phyloP scores from a whole-genome alignment of 2,113 vertebrate genomes.

The Anhinga anhinga region DNA sequence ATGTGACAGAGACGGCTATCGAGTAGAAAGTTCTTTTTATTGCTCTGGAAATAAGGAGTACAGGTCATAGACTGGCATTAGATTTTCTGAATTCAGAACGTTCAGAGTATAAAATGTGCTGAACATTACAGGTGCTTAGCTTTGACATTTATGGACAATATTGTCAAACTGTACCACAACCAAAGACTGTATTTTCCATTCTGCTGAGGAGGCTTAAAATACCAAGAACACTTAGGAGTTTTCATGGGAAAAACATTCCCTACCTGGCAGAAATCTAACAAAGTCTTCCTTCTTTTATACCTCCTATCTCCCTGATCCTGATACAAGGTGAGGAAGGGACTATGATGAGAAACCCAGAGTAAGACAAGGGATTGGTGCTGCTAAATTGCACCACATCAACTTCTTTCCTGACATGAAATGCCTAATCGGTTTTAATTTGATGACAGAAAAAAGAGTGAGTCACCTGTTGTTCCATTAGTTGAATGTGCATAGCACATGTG shows the following conservation, averaged over 20 bases:
- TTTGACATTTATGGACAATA: neutral
- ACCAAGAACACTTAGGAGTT: neutral
- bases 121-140: neutral
- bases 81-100: neutral
- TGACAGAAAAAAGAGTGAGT: neutral
- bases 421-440: neutral
- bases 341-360: neutral
- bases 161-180: neutral
- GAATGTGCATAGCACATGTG: neutral
- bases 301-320: neutral
- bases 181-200: neutral
- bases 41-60: neutral
- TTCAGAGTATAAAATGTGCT: neutral
- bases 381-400: neutral
- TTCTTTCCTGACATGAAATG: neutral
- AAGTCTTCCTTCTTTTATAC: neutral
- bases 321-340: neutral
- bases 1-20: neutral
- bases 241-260: neutral
- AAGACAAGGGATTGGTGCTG: neutral
- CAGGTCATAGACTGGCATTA: neutral
- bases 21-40: neutral
- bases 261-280: neutral
- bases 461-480: neutral
- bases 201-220: neutral